Evolutionary conservation across 2,888 invertebrate species (phyloP), one percentile per base, ranked within the genome.

Genomic region (Leucoma salicis): DNA sequence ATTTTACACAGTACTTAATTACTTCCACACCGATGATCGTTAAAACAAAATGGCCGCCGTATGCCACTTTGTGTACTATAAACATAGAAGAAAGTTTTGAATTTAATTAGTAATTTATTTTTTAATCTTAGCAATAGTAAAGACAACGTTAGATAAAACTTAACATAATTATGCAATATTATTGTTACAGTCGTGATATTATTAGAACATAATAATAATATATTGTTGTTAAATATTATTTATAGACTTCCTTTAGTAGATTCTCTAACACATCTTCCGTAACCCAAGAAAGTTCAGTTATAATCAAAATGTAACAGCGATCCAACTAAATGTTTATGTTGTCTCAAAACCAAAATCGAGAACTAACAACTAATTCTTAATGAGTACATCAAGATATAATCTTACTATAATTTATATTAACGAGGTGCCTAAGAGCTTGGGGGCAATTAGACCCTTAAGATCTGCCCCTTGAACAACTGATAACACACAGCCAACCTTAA

Each of bases 1-100:
- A 53, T 69, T 78, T 79, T 72, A 79, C 69, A 70, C 63, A 62
- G 57, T 62, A 66, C 70, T 82, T 82, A 76, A 82, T 75, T 78
- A 71, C 78, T 81, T 82, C 78, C 77, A 70, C 63, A 62, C 62
- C 62, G 68, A 70, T 71, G 39, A 33, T 64, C 69, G 68, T 71
- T 57, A 73, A 74, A 34, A 57, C 44, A 55, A 51, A 38, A 61
- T 46, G 48, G 39, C 39, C 37, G 47, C 45, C 46, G 48, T 39
- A 39, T 54, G n/a, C 52, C 56, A 47, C 43, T 55, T 61, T 53
- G 53, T 47, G 44, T 52, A 42, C 49, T 38, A 45, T 48, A 52
- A 41, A 32, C 36, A 31, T 36, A 27, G 43, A 15, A 15, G 38
- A 33, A 28, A 35, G 31, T 39, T 35, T 12, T n/a, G 16, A 24